Evolutionary conservation across 2,797 vertebrate species (phyloP).

Genomic region (Orestias chungarensis): DNA sequence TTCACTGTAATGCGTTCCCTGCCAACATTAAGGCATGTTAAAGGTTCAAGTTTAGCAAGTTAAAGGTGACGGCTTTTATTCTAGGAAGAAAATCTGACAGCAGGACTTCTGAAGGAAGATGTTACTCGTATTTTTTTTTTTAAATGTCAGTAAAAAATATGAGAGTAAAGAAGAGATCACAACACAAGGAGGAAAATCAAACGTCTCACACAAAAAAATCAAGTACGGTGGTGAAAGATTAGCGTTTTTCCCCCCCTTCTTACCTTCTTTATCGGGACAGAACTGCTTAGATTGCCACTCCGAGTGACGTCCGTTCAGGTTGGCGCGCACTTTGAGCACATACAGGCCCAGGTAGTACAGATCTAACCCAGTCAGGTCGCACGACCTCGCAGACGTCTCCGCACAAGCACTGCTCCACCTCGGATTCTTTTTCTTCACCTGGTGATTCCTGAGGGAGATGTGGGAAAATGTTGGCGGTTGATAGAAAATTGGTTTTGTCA

Average conservation of each 20-base stretch:
- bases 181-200: too few relatives aligned
- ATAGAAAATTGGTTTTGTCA: background rate
- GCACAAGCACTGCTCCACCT: slow-evolving; percentile 46
- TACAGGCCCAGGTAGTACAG: slow-evolving; percentile 61
- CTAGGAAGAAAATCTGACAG: too few relatives aligned
- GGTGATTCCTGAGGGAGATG: slow-evolving; percentile 35
- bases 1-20: too few relatives aligned
- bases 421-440: background rate
- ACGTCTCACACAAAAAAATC: background rate
- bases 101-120: too few relatives aligned
- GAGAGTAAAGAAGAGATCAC: too few relatives aligned
- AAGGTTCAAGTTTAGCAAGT: background rate
- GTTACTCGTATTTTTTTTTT: too few relatives aligned
- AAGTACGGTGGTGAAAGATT: background rate
- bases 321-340: slow-evolving; percentile 59
- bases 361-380: slow-evolving; percentile 57
- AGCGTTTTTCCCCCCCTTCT: slow-evolving; percentile 14
- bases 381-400: slow-evolving; percentile 17
- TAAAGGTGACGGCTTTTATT: too few relatives aligned
- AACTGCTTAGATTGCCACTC: slow-evolving; percentile 60
- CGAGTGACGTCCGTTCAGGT: slow-evolving; percentile 17
- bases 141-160: too few relatives aligned
- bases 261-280: slow-evolving; percentile 75
- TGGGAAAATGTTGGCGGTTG: background rate
- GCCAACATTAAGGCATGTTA: too few relatives aligned